Evolutionary conservation across 2,888 invertebrate species (phyloP), one percentile per base, ranked within the genome.

Genomic region (Oithona nana): DNA sequence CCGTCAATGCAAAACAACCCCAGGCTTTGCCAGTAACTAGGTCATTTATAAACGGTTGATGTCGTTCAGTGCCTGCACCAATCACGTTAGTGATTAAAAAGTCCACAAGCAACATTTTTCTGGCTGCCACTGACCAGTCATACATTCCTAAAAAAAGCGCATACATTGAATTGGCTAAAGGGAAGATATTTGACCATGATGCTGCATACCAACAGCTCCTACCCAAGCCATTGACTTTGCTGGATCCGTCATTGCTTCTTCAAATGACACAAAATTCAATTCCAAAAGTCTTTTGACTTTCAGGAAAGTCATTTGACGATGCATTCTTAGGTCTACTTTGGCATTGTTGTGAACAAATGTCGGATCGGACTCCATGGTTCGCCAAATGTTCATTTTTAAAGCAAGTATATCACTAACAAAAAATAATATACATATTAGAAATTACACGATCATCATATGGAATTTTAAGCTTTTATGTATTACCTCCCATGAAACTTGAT

Each of bases 1-100:
- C 93, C 0, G 93, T 93, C 54, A 93, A 72, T 0, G 87, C 86
- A 72, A 88, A 90, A 68, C 88, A 87, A 2, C 89, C 86, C 65
- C 3, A 67, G 64, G 49, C 77, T 67, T 75, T 72, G 65, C 75
- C 71, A n/a, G 72, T 65, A 69, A 70, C 64, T 64, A 72, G 64
- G 54, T 70, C 67, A 31, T 72, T 68, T 11, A 70, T 66, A 64
- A 73, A 66, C 1, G 69, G 65, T n/a, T 66, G 63, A 68, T 80
- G 79, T 31, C 74, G 70, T 1, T 72, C 69, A 1, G 76, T 75
- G 2, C 79, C 80, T 62, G 77, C 69, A 22, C 73, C 70, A 63
- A 74, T 66, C 28, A 79, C 64, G 1, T 74, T 72, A 11, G 61
- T 58, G 3, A 64, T 54, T 63, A 64, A 28, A 65, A 72, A 72